Evolutionary conservation across 53 echinoderm and acorn worm species (phyloP), one percentile per base, ranked within the genome.

Genomic region (Luidia sarsii): DNA sequence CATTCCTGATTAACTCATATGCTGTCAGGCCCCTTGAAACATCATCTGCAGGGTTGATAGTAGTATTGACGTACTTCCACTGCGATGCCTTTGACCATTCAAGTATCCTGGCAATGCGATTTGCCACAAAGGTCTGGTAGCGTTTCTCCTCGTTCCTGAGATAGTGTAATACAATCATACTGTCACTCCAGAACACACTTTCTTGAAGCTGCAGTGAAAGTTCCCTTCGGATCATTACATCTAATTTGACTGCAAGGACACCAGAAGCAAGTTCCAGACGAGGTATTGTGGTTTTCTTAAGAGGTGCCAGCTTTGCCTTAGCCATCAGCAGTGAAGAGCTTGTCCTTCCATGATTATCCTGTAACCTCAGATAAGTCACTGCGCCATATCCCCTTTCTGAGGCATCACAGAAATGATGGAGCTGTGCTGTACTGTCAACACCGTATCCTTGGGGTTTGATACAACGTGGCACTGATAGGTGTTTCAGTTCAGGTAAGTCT

Each of bases 371-470:
- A 45, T 88, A 88, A 4, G 82, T 64, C 10, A 88, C 75, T 10
- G 82, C 67, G 0, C 82, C 75, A 75, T 88, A 83, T 10, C 83
- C 84, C 6, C 33, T 67, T 55, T 88, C 82, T 35, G 84, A 84
- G 3, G 89, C 89, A 60, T 89, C 89, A 30, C 79, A 52, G 71
- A 89, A 89, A 63, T 89, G 89, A 41, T 89, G 89, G 7, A 89
- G 45, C 50, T 89, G 75, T n/a, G 21, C 20, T 27, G 64, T 35
- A 29, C 34, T 83, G 24, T 38, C 57, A 20, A 71, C 19, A 1
- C 35, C 65, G 71, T 70, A 70, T 3, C 65, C 39, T 0, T 29
- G 52, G 13, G 88, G 83, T 15, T 75, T 88, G 14, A 72, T 45
- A 49, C 83, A 88, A 48, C 83, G 53, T 1, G 48, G 63, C 21